Conservation (phyloP, 2,113 vertebrate genomes). For the Nycticryphes semicollaris region DNA sequence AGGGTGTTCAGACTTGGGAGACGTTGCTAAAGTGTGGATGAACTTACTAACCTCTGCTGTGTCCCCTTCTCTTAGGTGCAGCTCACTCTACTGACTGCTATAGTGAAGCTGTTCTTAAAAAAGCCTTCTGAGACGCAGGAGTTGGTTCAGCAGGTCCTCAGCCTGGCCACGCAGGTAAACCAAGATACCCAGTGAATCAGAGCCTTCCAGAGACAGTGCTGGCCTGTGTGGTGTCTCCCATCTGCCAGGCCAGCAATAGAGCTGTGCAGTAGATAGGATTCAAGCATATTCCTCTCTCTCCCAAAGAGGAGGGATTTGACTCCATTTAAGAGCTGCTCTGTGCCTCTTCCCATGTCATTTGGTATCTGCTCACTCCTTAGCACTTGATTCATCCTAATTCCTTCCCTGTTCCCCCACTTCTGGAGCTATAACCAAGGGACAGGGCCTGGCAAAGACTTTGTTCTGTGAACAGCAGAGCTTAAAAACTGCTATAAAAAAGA, state of each 20-base stretch:
- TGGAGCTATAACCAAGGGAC: background rate
- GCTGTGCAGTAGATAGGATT: background rate
- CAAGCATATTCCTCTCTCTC: slow-evolving; percentile 59
- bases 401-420: background rate
- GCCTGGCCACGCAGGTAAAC: slow-evolving; percentile 94
- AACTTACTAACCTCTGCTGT: background rate
- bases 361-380: background rate
- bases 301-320: slow-evolving; percentile 65
- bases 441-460: background rate
- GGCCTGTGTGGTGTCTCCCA: background rate
- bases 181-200: background rate
- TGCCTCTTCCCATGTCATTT: background rate
- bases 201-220: background rate
- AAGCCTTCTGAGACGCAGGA: slow-evolving; percentile 98
- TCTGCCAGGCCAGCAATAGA: background rate
- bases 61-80: slow-evolving; percentile 81
- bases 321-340: background rate
- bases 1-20: background rate
- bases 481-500: background rate
- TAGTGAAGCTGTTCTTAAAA: slow-evolving; percentile 95
- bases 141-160: slow-evolving; percentile 95
- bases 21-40: background rate
- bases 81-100: slow-evolving; percentile 92
- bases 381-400: background rate
- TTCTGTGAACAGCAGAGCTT: background rate